These are phyloP conservation scores for Diplodus puntazzo DNA, from an alignment of 2,797 vertebrate species.

Conservation along the genomic window DNA sequence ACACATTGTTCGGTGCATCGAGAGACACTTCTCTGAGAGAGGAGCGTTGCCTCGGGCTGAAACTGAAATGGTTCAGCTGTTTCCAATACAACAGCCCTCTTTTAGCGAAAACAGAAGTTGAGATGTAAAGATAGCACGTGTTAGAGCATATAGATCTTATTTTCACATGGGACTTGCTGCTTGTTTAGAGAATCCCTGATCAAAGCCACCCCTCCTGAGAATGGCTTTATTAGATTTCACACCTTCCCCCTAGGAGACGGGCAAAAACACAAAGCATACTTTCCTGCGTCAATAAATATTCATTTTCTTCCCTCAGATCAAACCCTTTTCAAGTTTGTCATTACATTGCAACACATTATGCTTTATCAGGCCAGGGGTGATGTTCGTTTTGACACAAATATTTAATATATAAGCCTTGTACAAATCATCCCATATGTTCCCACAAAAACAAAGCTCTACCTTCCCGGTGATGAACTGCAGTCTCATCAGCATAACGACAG, in stretches of 20 bases:
- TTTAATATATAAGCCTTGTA: constrained; percentile 38
- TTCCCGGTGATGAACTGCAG: constrained; percentile 79
- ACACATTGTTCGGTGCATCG: constrained; percentile 58
- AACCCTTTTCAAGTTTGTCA: constrained; percentile 68
- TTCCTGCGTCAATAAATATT: constrained; percentile 86
- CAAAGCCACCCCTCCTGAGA: constrained; percentile 85
- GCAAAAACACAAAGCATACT: constrained; percentile 83
- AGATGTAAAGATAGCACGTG: constrained; percentile 86
- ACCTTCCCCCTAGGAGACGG: constrained; percentile 79
- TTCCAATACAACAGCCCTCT: constrained; percentile 84
- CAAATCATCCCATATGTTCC: constrained; percentile 25
- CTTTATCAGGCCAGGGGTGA: constrained; percentile 48
- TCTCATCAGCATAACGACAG: constrained; percentile 76
- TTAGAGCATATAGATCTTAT: constrained; percentile 77
- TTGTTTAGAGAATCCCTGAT: constrained; percentile 87
- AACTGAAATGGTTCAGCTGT: constrained; percentile 87
- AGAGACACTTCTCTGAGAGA: constrained; percentile 66
- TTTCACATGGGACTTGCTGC: constrained; percentile 82
- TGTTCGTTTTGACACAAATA: constrained; percentile 70
- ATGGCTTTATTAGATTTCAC: constrained; percentile 88
- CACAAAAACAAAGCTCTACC: constrained; percentile 36
- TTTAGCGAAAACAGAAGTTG: constrained; percentile 81
- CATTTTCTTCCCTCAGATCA: constrained; percentile 75
- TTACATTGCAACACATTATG: constrained; percentile 68
- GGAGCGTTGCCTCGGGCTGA: constrained; percentile 79